Evolutionary conservation across 2,888 invertebrate genomes (phyloP).

Genomic region (Apodemia hepburni): DNA sequence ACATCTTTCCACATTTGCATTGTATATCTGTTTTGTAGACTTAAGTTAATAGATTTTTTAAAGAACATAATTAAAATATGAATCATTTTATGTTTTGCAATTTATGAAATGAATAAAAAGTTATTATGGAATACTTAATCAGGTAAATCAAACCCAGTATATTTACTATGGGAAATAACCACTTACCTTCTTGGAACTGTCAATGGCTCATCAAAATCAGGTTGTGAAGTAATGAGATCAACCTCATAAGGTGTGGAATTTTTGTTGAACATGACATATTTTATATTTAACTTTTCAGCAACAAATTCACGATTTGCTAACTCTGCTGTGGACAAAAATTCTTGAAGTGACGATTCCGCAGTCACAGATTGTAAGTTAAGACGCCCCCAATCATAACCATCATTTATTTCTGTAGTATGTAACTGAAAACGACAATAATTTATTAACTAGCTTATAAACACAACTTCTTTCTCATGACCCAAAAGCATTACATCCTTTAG

Average conservation of each 20-base stretch:
- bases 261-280: constrained; percentile 47
- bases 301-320: constrained; percentile 96
- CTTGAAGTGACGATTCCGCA: constrained; percentile 97
- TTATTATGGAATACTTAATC: too few relatives aligned
- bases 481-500: too few relatives aligned
- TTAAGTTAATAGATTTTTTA: too few relatives aligned
- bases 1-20: too few relatives aligned
- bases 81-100: too few relatives aligned
- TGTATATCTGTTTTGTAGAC: too few relatives aligned
- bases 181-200: constrained; percentile 87
- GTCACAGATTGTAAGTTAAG: constrained; percentile 95
- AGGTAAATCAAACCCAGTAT: too few relatives aligned
- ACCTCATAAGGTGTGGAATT: constrained; percentile 58
- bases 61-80: too few relatives aligned
- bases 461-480: too few relatives aligned
- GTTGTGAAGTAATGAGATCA: constrained; percentile 59
- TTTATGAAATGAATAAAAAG: too few relatives aligned
- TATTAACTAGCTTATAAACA: not conserved
- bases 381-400: constrained; percentile 95
- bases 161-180: too few relatives aligned
- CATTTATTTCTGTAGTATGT: constrained; percentile 93
- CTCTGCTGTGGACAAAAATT: constrained; percentile 96
- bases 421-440: constrained; percentile 68
- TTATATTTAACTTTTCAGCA: constrained; percentile 93
- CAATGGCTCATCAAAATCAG: constrained; percentile 67